These are phyloP conservation scores for Cricetomys ansorgei DNA, from an alignment of 2,113 vertebrate genomes.

Conservation along the genomic window DNA sequence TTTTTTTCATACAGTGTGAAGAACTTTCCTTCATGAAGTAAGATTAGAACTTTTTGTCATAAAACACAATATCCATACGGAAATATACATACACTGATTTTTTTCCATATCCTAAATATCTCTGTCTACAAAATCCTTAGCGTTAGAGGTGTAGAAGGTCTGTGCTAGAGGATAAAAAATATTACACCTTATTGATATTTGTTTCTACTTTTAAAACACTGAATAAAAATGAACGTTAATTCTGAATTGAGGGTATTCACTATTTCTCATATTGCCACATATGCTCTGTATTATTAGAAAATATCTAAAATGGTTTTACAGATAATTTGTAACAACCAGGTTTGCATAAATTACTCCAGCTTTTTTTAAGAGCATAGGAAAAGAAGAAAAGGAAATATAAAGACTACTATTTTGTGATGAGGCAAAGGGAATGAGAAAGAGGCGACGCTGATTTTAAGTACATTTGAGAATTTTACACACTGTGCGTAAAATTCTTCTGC, in stretches of 20 bases:
- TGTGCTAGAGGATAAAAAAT: background rate
- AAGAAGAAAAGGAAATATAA: background rate
- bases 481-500: background rate
- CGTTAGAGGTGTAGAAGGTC: background rate
- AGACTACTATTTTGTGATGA: background rate
- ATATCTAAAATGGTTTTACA: background rate
- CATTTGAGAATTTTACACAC: background rate
- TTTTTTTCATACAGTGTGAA: background rate
- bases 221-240: background rate
- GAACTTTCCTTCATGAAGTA: background rate
- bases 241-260: background rate
- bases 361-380: background rate
- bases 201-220: background rate
- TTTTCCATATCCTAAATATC: background rate
- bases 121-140: background rate
- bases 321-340: background rate
- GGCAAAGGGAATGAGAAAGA: background rate
- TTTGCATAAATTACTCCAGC: background rate
- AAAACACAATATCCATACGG: background rate
- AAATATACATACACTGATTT: background rate
- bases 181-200: slow-evolving; percentile 15
- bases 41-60: background rate
- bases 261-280: slow-evolving; percentile 1
- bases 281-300: background rate
- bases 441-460: background rate